Conservation (phyloP, 2,797 vertebrate species). For the Neosalanx taihuensis region DNA sequence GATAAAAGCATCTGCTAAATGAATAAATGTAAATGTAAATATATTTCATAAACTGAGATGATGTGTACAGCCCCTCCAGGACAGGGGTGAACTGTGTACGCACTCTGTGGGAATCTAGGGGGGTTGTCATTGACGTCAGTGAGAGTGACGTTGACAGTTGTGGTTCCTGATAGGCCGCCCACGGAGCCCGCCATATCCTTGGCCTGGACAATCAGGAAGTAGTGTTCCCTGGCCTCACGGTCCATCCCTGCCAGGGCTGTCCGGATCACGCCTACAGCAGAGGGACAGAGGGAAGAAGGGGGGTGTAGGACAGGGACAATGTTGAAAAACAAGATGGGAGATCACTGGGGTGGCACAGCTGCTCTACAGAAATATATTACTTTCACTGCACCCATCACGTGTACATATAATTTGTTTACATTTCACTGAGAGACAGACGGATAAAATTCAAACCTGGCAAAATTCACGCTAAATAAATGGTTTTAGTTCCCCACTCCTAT, state of each 20-base stretch:
- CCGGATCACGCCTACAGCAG: constrained; percentile 81
- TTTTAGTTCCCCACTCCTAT: too few species aligned
- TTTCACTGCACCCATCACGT: too few species aligned
- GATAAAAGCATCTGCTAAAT: too few species aligned
- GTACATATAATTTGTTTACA: too few species aligned
- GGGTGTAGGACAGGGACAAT: neutral
- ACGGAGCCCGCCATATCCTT: constrained; percentile 96
- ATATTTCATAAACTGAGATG: too few species aligned
- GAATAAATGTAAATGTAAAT: too few species aligned
- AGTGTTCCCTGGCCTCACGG: constrained; percentile 87
- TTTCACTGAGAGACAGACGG: too few species aligned
- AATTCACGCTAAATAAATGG: too few species aligned
- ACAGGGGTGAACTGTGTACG: constrained; percentile 30
- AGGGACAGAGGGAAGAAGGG: neutral
- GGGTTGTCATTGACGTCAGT: constrained; percentile 93
- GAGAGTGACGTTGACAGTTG: constrained; percentile 87
- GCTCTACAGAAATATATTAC: too few species aligned
- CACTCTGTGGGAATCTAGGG: constrained; percentile 90
- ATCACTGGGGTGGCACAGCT: too few species aligned
- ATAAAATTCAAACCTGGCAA: too few species aligned
- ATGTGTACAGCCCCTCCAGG: neutral
- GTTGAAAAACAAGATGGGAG: neutral
- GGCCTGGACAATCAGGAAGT: constrained; percentile 90
- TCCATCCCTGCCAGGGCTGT: constrained; percentile 91
- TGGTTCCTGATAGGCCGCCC: constrained; percentile 89